Base-by-base conservation (phyloP, 2,113 vertebrate species). In the Thryonomys swinderianus region DNA sequence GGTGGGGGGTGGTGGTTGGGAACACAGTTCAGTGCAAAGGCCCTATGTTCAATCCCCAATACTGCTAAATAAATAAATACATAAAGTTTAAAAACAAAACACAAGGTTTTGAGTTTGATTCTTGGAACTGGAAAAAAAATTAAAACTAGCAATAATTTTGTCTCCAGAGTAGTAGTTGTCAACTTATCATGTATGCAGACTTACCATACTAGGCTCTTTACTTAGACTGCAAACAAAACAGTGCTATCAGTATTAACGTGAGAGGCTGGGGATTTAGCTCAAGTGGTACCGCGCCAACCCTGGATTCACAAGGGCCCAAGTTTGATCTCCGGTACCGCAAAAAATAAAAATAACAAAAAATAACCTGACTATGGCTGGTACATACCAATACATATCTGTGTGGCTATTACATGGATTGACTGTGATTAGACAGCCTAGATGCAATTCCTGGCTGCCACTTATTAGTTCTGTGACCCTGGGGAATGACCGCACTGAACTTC, bases 91-190 rank as follows among this genome's bases (percentile, higher is more conserved):
- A 90, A 45, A 30, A 62, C 53, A 7, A 51, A 51, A 51, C 48
- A 51, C 48, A 51, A 51, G 48, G 48, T 51, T 10, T 10, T 51
- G 48, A 51, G 48, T 51, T 51, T 51, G 48, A 51, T 51, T 10
- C 48, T 51, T 51, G 48, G 48, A 7, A 51, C 48, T 10, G 10
- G 48, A 10, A 51, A 51, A 51, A 51, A 51, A 51, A 51, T 51
- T 71, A 79, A 94, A 95, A 90, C 53, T 90, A 48, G 34, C 61
- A 66, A 42, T 80, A 79, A 37, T 69, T 94, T 93, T 85, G 27
- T 94, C 67, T 83, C 80, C 23, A 76, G 84, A 97, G 17, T n/a
- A 85, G 89, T 69, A 32, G 53, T 66, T 20, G 25, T 66, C 40
- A 67, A 40, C 95, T 94, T 64, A 78, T 14, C 40, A 51, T 45